These are phyloP conservation scores for Caenorhabditis afra DNA, from an alignment of 2,888 invertebrate species.

Conservation along the genomic window DNA sequence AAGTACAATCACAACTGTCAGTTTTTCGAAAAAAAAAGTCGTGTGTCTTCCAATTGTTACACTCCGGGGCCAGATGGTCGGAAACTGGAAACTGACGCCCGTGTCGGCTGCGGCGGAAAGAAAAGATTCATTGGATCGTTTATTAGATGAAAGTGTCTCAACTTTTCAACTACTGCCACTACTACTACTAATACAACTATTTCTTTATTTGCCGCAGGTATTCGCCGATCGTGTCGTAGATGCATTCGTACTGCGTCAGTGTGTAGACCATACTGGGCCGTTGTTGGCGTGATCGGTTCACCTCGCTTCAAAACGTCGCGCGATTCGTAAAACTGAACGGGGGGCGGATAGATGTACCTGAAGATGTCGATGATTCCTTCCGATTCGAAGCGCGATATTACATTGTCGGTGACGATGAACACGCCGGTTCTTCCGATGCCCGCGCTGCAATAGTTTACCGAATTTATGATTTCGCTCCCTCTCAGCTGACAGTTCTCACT, in stretches of 20 bases:
- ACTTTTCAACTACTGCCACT: background rate
- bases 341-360: conserved; percentile 29
- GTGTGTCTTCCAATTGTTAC: too few species aligned
- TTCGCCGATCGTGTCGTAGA: conserved; percentile 55
- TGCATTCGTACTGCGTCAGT: conserved; percentile 54
- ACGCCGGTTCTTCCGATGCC: conserved; percentile 79
- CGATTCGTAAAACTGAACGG: background rate
- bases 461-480: background rate
- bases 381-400: conserved; percentile 53
- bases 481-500: too few species aligned
- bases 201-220: conserved; percentile 42
- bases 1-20: too few species aligned
- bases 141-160: background rate
- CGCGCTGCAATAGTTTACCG: conserved; percentile 74
- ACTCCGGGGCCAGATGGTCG: too few species aligned
- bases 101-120: too few species aligned
- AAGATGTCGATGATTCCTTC: conserved; percentile 66
- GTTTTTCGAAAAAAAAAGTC: too few species aligned
- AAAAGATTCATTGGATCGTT: conserved; percentile 5
- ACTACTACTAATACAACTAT: conserved; percentile 14
- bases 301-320: conserved; percentile 46
- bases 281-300: conserved; percentile 58
- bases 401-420: conserved; percentile 68
- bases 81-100: too few species aligned
- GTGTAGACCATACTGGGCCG: conserved; percentile 58